Base-by-base conservation (phyloP, 2,888 invertebrate species). In the Andrena marginata region DNA sequence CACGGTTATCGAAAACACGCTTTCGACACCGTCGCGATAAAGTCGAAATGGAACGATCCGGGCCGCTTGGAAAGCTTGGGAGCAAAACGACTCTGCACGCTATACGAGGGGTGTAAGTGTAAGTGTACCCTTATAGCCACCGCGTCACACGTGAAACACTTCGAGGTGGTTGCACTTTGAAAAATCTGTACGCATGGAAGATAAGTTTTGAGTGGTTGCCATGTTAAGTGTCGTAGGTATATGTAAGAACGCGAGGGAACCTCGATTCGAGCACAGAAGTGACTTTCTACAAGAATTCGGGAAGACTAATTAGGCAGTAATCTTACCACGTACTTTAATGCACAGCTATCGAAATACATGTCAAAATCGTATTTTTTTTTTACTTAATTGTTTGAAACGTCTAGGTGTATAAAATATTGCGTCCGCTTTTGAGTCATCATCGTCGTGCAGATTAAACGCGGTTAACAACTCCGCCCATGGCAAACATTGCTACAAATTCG, bases 1-100 rank as follows among this genome's bases (percentile, higher is more conserved):
- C 67, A 67, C 71, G 80, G 54, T 80, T 71, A 72, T 80, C 80
- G 80, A 80, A 80, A 80, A 80, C 56, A 56, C 23, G 33, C 33
- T 77, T 77, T 77, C 79, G 48, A 49, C 64, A 69, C 20, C 23
- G 10, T 16, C 13, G 42, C 63, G 54, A 72, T 69, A 56, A 63
- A 63, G 48, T 33, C n/a, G 48, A 29, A 62, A n/a, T 13, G n/a
- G 35, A 65, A 74, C 65, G 29, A 8, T 29, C 16, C 13, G 64
- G 64, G 2, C 23, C 54, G 3, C 20, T 31, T 48, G 33, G n/a
- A 35, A 60, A 77, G 48, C 70, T 56, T 23, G 42, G 65, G 68
- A 67, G 56, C 48, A 26, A 54, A 54, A 51, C 5, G 20, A 8
- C 42, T 68, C 31, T 33, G 31, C n/a, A 7, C 35, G 31, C 31